A percentile compares a stretch with the other conserved stretches of the same genome.
These are phyloP conservation scores for Aporophyla nigra DNA, from an alignment of 2,888 invertebrate species.

Conservation along the genomic window DNA sequence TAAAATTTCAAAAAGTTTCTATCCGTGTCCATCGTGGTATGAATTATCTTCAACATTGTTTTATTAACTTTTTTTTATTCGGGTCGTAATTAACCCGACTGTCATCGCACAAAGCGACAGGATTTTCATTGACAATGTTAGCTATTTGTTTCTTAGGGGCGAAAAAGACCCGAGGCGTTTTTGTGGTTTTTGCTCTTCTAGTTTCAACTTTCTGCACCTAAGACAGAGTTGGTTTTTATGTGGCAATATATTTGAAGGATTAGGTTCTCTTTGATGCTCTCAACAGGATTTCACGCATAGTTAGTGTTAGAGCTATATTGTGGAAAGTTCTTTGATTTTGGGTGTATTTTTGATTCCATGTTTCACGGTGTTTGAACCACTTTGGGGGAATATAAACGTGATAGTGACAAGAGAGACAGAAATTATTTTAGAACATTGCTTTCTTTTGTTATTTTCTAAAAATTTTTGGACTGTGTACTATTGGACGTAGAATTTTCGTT, in stretches of 20 bases:
- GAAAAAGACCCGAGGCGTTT: slow-evolving; percentile 70
- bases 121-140: slow-evolving; percentile 69
- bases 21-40: background rate
- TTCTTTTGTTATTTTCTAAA: background rate
- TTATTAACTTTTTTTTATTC: slow-evolving; percentile 21
- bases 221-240: slow-evolving; percentile 59
- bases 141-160: slow-evolving; percentile 74
- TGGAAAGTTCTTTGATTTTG: slow-evolving; percentile 88
- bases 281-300: slow-evolving; percentile 90
- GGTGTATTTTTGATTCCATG: slow-evolving; percentile 90
- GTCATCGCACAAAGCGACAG: slow-evolving; percentile 54
- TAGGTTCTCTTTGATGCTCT: slow-evolving; percentile 86
- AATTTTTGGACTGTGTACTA: background rate
- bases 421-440: background rate
- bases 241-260: slow-evolving; percentile 68
- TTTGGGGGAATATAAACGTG: slow-evolving; percentile 64
- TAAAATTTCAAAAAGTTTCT: background rate
- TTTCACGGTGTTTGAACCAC: slow-evolving; percentile 80
- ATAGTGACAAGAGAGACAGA: slow-evolving; percentile 43
- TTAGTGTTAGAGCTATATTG: slow-evolving; percentile 88
- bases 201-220: slow-evolving; percentile 58
- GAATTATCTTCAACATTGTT: background rate
- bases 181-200: slow-evolving; percentile 22
- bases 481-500: background rate
- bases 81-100: slow-evolving; percentile 41